Conservation (phyloP, 2,797 vertebrate species). For the Falco columbarius region DNA sequence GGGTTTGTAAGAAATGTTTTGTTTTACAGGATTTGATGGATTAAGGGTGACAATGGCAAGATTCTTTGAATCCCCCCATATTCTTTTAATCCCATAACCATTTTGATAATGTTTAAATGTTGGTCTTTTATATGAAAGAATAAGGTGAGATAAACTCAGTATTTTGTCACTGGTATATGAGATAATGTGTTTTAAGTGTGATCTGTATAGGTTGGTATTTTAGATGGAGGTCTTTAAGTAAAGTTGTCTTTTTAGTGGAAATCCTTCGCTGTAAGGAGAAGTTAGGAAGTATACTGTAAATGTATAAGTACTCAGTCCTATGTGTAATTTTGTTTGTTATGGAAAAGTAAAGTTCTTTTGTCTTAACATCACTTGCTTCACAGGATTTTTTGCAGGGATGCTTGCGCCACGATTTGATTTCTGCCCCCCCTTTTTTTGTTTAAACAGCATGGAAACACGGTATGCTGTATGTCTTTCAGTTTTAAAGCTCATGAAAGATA, state of each 20-base stretch:
- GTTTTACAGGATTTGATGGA: background rate
- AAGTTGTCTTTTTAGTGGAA: slow-evolving; percentile 57
- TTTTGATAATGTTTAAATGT: slow-evolving; percentile 44
- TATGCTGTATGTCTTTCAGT: background rate
- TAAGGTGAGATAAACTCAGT: slow-evolving; percentile 52
- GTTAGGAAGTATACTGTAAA: slow-evolving; percentile 63
- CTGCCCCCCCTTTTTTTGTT: background rate
- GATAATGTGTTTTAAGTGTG: slow-evolving; percentile 48
- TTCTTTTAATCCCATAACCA: background rate
- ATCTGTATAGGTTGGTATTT: slow-evolving; percentile 61
- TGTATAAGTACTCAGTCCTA: slow-evolving; percentile 58
- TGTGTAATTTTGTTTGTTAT: slow-evolving; percentile 72
- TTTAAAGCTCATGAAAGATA: background rate
- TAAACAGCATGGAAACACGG: background rate
- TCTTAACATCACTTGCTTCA: slow-evolving; percentile 38
- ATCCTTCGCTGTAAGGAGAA: slow-evolving; percentile 55
- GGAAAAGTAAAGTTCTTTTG: slow-evolving; percentile 65
- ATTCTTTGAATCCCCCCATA: background rate
- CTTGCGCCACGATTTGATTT: background rate
- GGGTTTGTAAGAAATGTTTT: background rate
- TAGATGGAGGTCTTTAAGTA: slow-evolving; percentile 57
- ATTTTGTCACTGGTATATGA: slow-evolving; percentile 68
- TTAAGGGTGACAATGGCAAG: slow-evolving; percentile 8
- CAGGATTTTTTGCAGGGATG: slow-evolving; percentile 30
- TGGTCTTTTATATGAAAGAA: slow-evolving; percentile 54